phyloP scores from a whole-genome alignment of 2,113 vertebrate genomes.

The Podarcis raffonei region DNA sequence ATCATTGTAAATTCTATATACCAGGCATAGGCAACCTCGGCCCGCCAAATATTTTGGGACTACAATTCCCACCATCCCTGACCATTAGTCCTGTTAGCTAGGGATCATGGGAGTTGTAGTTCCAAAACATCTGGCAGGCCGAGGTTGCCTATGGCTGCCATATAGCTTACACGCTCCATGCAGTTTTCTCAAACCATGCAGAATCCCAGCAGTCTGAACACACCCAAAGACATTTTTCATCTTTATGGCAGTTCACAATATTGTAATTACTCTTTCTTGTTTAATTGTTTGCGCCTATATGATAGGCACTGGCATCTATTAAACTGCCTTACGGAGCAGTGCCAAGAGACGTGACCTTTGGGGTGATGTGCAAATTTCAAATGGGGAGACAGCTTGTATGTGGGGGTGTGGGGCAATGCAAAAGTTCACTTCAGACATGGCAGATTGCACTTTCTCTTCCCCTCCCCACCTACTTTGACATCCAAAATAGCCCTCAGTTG shows the following conservation, averaged over 20 bases:
- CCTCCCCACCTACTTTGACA: background rate
- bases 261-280: background rate
- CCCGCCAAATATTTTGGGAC: too few species aligned
- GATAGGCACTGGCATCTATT: background rate
- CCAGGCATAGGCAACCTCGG: too few species aligned
- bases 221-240: background rate
- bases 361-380: background rate
- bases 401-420: background rate
- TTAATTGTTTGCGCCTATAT: background rate
- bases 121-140: too few species aligned
- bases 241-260: background rate
- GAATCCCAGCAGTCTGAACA: background rate
- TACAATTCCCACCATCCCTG: too few species aligned
- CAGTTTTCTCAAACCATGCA: too few species aligned
- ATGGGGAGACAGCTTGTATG: background rate
- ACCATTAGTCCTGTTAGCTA: too few species aligned
- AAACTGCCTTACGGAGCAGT: background rate
- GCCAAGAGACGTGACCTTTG: background rate
- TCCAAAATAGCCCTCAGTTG: slow-evolving; percentile 2
- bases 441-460: background rate
- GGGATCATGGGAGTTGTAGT: too few species aligned
- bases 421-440: background rate
- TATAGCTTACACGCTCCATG: background rate
- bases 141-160: too few species aligned
- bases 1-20: background rate